Conservation (phyloP, 2,113 vertebrate genomes). For the Brachyistius frenatus region DNA sequence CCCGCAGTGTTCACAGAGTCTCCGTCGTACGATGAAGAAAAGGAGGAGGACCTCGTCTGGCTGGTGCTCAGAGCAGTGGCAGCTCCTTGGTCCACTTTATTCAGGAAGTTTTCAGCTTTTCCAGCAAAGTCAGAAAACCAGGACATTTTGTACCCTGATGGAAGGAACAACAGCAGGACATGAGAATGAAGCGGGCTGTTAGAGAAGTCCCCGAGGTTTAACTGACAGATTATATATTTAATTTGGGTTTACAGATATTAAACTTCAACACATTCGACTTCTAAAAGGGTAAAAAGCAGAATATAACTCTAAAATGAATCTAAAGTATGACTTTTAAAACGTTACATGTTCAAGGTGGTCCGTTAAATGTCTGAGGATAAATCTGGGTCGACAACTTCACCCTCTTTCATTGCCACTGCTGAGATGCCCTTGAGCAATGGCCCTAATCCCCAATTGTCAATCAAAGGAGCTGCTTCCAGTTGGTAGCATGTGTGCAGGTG, state of each 20-base stretch:
- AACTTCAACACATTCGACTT: neutral
- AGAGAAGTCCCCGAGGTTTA: neutral
- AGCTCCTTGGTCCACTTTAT: slow-evolving; percentile 96
- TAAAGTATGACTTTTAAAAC: too few relatives aligned
- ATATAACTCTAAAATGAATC: too few relatives aligned
- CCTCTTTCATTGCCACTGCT: too few relatives aligned
- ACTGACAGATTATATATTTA: neutral
- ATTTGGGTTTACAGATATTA: neutral
- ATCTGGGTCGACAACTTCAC: too few relatives aligned
- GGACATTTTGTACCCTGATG: slow-evolving; percentile 87
- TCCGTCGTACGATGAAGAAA: slow-evolving; percentile 61
- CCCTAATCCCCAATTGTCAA: too few relatives aligned
- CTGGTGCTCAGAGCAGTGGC: slow-evolving; percentile 89
- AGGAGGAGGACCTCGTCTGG: slow-evolving; percentile 64
- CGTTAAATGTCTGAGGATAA: too few relatives aligned
- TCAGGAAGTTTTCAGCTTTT: slow-evolving; percentile 95
- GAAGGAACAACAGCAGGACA: slow-evolving; percentile 15
- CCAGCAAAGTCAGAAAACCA: slow-evolving; percentile 95
- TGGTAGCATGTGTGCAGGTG: too few relatives aligned
- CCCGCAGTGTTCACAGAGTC: slow-evolving; percentile 67
- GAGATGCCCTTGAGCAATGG: too few relatives aligned
- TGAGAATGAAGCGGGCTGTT: neutral
- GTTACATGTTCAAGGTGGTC: too few relatives aligned
- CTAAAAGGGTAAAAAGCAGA: too few relatives aligned
- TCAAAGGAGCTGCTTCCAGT: too few relatives aligned